Evolutionary conservation across 2,888 invertebrate species (phyloP).

Genomic region (Trichacis sp.): DNA sequence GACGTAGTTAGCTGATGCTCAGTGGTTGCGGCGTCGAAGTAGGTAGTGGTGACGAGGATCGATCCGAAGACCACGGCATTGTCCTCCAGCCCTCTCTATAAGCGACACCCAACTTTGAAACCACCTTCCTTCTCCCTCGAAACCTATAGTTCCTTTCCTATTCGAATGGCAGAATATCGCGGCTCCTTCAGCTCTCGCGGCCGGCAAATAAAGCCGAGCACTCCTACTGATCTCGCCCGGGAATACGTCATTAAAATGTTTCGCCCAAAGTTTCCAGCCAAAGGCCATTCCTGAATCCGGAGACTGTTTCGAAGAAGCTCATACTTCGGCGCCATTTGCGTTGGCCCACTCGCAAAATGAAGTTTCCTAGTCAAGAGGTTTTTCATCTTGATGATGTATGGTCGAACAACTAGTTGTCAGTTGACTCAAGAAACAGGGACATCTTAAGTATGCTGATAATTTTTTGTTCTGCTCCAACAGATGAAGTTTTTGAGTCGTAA

Average conservation of each 20-base stretch:
- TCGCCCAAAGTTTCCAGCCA: constrained; percentile 15
- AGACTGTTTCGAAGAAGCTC: neutral
- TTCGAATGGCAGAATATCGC: constrained; percentile 2
- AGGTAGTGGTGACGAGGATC: constrained; percentile 50
- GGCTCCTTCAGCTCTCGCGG: neutral
- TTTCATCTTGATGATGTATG: too few relatives aligned
- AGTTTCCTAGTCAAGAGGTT: too few relatives aligned
- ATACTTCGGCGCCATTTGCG: neutral
- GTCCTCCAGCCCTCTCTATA: constrained; percentile 52
- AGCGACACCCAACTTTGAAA: constrained; percentile 40
- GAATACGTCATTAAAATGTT: constrained; percentile 32
- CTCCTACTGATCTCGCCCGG: neutral
- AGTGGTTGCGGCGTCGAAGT: constrained; percentile 25
- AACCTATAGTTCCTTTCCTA: constrained; percentile 22
- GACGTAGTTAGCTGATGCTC: constrained; percentile 35
- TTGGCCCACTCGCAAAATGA: neutral
- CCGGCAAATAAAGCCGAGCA: constrained; percentile 16
- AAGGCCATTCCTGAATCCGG: neutral
- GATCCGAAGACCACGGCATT: constrained; percentile 58
- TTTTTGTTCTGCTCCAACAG: too few relatives aligned
- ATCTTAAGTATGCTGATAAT: too few relatives aligned
- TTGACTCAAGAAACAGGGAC: too few relatives aligned
- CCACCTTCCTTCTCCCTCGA: constrained; percentile 25
- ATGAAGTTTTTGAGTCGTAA: too few relatives aligned
- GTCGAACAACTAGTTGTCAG: too few relatives aligned